These are phyloP conservation scores for Archaeoteleia sp. DNA, from an alignment of 2,888 invertebrate genomes.

Conservation along the genomic window DNA sequence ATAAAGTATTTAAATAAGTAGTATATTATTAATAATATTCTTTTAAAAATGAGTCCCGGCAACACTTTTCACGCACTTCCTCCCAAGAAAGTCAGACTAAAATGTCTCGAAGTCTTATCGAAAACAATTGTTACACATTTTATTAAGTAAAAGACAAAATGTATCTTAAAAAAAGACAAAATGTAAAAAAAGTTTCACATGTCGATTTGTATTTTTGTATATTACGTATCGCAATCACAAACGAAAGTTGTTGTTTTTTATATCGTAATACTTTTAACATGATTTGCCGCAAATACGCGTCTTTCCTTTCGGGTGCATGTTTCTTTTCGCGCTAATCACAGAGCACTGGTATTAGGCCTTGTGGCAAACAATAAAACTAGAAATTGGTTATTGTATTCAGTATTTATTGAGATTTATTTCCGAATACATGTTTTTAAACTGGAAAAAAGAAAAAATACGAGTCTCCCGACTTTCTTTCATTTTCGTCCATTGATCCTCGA, in stretches of 20 bases:
- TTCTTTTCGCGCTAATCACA: slow-evolving; percentile 47
- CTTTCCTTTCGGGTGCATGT: slow-evolving; percentile 36
- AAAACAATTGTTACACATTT: slow-evolving; percentile 28
- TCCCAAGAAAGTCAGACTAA: slow-evolving; percentile 25
- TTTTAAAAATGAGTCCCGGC: too few relatives aligned
- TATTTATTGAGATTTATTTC: slow-evolving; percentile 60
- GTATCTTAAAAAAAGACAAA: slow-evolving; percentile 34
- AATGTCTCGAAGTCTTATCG: slow-evolving; percentile 4
- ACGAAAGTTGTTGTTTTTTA: slow-evolving; percentile 47
- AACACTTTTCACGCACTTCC: too few relatives aligned
- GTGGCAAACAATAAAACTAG: slow-evolving; percentile 53
- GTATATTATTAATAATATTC: too few relatives aligned
- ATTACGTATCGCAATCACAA: slow-evolving; percentile 52
- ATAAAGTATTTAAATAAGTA: too few relatives aligned
- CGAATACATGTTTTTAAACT: slow-evolving; percentile 55
- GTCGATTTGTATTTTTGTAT: slow-evolving; percentile 55
- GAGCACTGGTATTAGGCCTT: slow-evolving; percentile 54
- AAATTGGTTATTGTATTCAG: slow-evolving; percentile 56
- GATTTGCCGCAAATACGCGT: slow-evolving; percentile 42
- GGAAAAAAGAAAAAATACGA: slow-evolving; percentile 37
- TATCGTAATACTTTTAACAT: slow-evolving; percentile 46
- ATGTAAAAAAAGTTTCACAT: slow-evolving; percentile 41
- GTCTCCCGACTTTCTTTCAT: slow-evolving; percentile 28
- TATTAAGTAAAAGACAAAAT: slow-evolving; percentile 25
- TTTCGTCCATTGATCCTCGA: too few relatives aligned